A percentile compares a stretch with the other conserved stretches of the same genome.
Evolutionary conservation across 2,888 invertebrate genomes (phyloP).

Genomic region (Gari tellinella): DNA sequence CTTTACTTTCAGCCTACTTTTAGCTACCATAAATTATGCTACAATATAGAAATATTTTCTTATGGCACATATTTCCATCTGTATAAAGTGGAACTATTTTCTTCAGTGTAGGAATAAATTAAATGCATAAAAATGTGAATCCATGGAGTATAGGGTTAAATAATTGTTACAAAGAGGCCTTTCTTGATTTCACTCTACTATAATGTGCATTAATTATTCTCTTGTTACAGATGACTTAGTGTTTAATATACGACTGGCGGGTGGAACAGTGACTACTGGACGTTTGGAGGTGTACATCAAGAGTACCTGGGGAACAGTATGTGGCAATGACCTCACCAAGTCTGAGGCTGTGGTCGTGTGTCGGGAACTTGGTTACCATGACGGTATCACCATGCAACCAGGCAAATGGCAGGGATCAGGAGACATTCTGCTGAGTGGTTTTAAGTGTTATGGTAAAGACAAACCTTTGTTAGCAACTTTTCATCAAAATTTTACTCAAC

Average conservation of each 20-base stretch:
- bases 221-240: constrained; percentile 31
- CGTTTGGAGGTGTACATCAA: constrained; percentile 67
- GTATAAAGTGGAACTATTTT: too few relatives aligned
- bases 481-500: too few relatives aligned
- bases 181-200: too few relatives aligned
- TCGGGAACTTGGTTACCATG: constrained; percentile 87
- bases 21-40: too few relatives aligned
- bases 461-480: not conserved
- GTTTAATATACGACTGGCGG: constrained; percentile 51
- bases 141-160: too few relatives aligned
- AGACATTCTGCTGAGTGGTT: constrained; percentile 27
- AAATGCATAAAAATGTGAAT: too few relatives aligned
- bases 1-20: too few relatives aligned
- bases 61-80: too few relatives aligned
- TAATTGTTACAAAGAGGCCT: too few relatives aligned
- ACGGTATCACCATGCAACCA: constrained; percentile 49
- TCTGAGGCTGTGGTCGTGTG: constrained; percentile 89
- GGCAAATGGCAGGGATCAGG: constrained; percentile 39
- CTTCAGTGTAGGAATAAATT: too few relatives aligned
- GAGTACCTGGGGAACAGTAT: constrained; percentile 89
- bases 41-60: too few relatives aligned
- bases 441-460: constrained; percentile 47
- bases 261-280: constrained; percentile 47
- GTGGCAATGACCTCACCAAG: constrained; percentile 89
- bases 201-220: too few relatives aligned